A percentile compares a stretch with the other conserved stretches of the same genome.
phyloP scores from a whole-genome alignment of 1,140 invertebrate genomes.

The Liolophura sinensis region DNA sequence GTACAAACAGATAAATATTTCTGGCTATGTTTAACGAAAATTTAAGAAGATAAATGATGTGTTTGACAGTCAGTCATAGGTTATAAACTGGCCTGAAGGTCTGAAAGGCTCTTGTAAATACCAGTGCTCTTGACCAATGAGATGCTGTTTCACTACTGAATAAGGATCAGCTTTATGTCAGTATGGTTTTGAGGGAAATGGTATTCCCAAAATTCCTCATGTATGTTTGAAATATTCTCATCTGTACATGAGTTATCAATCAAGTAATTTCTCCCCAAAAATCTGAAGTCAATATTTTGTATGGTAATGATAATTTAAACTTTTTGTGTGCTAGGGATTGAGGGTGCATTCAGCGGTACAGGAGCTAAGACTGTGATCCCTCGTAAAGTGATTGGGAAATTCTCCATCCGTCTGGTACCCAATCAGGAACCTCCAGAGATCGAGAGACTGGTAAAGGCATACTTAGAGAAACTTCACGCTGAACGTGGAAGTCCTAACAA shows the following conservation, averaged over 20 bases:
- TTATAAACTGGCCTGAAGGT: too few relatives aligned
- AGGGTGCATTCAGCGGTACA: constrained; percentile 88
- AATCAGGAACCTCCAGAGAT: constrained; percentile 84
- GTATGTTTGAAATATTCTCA: neutral
- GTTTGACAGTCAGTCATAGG: too few relatives aligned
- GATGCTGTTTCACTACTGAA: too few relatives aligned
- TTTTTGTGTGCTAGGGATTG: constrained; percentile 65
- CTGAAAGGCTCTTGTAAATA: too few relatives aligned
- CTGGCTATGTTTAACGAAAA: too few relatives aligned
- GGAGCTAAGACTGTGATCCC: constrained; percentile 97
- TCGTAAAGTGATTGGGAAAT: constrained; percentile 90
- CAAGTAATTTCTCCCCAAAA: neutral
- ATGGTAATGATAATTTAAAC: neutral
- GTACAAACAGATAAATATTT: too few relatives aligned
- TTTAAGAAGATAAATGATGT: too few relatives aligned
- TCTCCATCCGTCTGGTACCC: constrained; percentile 93
- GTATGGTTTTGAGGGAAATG: too few relatives aligned
- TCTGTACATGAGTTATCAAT: neutral
- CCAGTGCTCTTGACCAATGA: too few relatives aligned
- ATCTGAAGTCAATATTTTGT: neutral
- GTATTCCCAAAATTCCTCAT: too few relatives aligned
- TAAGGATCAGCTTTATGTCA: too few relatives aligned
- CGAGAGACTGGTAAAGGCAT: constrained; percentile 55
- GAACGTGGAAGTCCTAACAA: constrained; percentile 82
- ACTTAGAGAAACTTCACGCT: constrained; percentile 71